Evolutionary conservation across 2,888 invertebrate species (phyloP), one percentile per base, ranked within the genome.

Genomic region (Idaea dimidiata): DNA sequence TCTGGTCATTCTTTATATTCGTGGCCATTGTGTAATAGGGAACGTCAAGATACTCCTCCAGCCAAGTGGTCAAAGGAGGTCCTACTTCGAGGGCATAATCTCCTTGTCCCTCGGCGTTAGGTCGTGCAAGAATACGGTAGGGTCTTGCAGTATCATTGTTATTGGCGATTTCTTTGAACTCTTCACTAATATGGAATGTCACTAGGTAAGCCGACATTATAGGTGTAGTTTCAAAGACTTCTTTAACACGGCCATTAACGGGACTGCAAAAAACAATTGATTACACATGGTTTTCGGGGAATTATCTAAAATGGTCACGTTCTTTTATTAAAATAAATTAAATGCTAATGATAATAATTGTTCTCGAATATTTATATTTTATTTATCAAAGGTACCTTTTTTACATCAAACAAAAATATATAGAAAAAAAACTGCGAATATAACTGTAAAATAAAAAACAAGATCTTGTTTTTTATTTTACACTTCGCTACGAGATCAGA

Each of bases 151-250:
- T 1, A 59, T 88, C 74, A 1, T 81, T 72, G 63, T 89, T 87
- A 8, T 88, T 82, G 16, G 91, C 91, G 16, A 92, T 87, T 0
- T 85, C 84, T 1, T 66, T 75, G 55, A 91, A 92, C 31, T 87
- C 86, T 66, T 90, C 89, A 60, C 91, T 91, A 16, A 92, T 87
- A 61, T 92, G 92, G 78, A 98, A 95, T 0, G 97, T 97, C 0
- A 98, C 94, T 55, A 98, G 86, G 77, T 98, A 98, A 0, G 97
- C 96, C 3, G 97, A 96, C 96, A 97, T 97, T 66, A 88, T 85
- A 0, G 95, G 95, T 0, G 95, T 95, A n/a, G 89, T 86, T 55
- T 89, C 69, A 76, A 95, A 95, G 1, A 83, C 77, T 72, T 93
- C 92, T 63, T 74, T 83, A 0, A 82, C 73, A 1, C 87, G 86